Base-by-base conservation (phyloP, 1,140 invertebrate genomes). In the Archivesica marissinica region DNA sequence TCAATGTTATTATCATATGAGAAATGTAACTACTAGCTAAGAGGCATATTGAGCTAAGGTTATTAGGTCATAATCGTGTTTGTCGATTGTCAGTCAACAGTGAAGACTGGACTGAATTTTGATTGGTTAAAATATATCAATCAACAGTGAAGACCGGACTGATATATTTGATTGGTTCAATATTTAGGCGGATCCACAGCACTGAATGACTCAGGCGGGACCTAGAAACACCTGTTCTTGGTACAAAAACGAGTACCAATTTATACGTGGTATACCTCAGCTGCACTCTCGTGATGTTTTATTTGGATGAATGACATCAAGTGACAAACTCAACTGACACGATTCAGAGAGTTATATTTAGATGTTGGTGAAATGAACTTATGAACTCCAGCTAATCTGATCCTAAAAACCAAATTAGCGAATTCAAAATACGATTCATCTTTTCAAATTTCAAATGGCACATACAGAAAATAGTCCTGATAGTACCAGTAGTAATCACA, bases 401-500 rank as follows among this genome's bases (percentile, higher is more conserved):
- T 33, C 25, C 28, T 17, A 30, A 56, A 30, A 47, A 30, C 47
- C 38, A 56, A 59, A 59, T 59, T 23, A 72, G 35, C 39, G 54
- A 83, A 83, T 68, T 70, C 76, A 23, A 80, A 80, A 80, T 64
- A 77, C 25, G 35, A 41, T 56, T 79, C 33, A 59, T 28, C 33
- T 28, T 59, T 11, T 38, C 52, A 50, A 25, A 15, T 35, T 70
- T 25, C 4, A 20, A n/a, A 54, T 66, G 38, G 64, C 61, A 81
- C 66, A 64, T 52, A 33, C 7, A 61, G 20, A 23, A 81, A 25
- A 75, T 61, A 41, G 56, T 39, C 70, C n/a, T 25, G 39, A 47
- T 64, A 33, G 56, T 64, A 33, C 13, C 47, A 56, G n/a, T n/a
- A n/a, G n/a, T n/a, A n/a, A 3, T 88, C 86, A 88, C 17, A 87